Evolutionary conservation across 2,113 vertebrate genomes (phyloP), one percentile per base, ranked within the genome.

Genomic region (Lepus europaeus): DNA sequence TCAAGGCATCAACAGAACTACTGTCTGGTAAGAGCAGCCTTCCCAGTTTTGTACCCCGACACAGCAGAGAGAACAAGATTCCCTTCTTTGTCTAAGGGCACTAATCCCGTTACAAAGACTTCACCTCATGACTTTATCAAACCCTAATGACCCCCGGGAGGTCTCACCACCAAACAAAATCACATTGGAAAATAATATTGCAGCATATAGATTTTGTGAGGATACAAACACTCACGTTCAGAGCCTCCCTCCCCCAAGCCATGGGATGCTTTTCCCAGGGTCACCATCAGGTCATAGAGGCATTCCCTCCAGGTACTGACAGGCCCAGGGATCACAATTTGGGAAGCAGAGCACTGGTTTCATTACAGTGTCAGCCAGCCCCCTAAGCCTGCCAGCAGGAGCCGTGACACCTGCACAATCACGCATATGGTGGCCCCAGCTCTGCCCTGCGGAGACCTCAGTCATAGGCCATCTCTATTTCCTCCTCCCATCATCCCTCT

Each of bases 391-490:
- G 31, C 33, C 59, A 39, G 6, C 33, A 6, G 51, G 51, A 68
- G 59, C 59, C 59, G 16, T 5, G 53, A 19, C 59, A 45, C 19
- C 27, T 69, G 6, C 17, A 80, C 63, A 84, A 17, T 5, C 64
- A 64, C 73, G 23, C 69, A 2, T 7, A 9, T 0, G 0, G 51
- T 16, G 61, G 17, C 59, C 70, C 66, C 31, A 92, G 59, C 16
- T 31, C 25, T 12, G 4, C 36, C 22, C 59, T 4, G 0, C 0
- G 22, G 1, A 9, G 45, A 77, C 27, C n/a, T 69, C 53, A n/a
- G 53, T n/a, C 89, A 39, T 4, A 68, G 39, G 19, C 20, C 29
- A 11, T 11, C 66, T 61, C 29, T 33, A 33, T 39, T n/a, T 11
- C 69, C 33, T 80, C n/a, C 25, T 70, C 61, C 36, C 56, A 36